Percentiles rank a stretch among this genome's conserved stretches.
phyloP scores from a whole-genome alignment of 2,113 vertebrate species.

The Phylloscopus trochiloides region DNA sequence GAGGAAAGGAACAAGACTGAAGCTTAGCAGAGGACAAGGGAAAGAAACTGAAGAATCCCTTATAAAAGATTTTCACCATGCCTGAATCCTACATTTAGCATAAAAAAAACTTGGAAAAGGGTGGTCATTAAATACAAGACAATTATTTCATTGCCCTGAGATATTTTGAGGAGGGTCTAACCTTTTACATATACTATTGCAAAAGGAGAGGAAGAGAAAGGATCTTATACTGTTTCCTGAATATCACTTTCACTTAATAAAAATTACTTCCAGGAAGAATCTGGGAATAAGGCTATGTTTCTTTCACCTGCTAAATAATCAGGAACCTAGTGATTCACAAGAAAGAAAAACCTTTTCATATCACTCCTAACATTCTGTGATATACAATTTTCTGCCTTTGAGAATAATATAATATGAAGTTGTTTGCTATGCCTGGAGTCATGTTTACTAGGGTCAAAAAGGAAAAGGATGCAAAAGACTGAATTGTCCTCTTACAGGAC shows the following conservation, averaged over 20 bases:
- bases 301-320: not conserved
- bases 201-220: not conserved
- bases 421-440: not conserved
- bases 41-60: not conserved
- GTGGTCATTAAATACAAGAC: fast-evolving
- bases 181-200: not conserved
- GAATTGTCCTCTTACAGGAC: not conserved
- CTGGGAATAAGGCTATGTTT: not conserved
- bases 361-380: not conserved
- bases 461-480: not conserved
- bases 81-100: not conserved
- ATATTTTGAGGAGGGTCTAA: not conserved
- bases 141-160: not conserved
- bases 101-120: not conserved
- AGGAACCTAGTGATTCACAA: not conserved
- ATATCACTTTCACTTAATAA: not conserved
- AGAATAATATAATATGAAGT: not conserved
- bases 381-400: not conserved
- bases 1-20: not conserved
- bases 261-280: not conserved
- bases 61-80: not conserved
- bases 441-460: not conserved
- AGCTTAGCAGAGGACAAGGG: not conserved
- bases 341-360: not conserved
- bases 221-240: not conserved